Evolutionary conservation across 1,140 invertebrate genomes (phyloP).

Genomic region (Pinna nobilis): DNA sequence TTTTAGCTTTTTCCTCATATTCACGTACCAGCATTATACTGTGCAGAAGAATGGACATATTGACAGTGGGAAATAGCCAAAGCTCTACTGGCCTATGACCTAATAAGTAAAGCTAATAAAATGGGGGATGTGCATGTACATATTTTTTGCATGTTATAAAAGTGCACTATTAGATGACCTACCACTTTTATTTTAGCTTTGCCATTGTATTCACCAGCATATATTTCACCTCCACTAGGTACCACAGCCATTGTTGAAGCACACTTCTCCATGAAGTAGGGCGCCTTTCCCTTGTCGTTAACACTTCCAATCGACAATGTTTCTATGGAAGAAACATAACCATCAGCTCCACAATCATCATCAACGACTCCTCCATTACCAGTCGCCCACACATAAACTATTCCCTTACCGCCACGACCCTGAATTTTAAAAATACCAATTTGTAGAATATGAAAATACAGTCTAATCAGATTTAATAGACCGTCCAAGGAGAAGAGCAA

Average conservation of each 20-base stretch:
- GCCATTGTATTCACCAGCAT: slow-evolving; percentile 23
- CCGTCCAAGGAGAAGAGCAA: too few species aligned
- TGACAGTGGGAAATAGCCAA: too few species aligned
- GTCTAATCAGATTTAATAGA: too few species aligned
- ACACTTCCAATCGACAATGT: slow-evolving; percentile 74
- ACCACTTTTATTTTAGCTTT: slow-evolving; percentile 67
- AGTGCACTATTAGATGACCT: slow-evolving; percentile 30
- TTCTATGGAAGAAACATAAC: slow-evolving; percentile 74
- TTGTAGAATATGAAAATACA: background rate
- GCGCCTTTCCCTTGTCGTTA: slow-evolving; percentile 63
- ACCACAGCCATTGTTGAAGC: slow-evolving; percentile 74
- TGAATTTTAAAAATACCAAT: slow-evolving; percentile 46
- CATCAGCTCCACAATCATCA: slow-evolving; percentile 76
- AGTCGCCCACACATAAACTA: slow-evolving; percentile 76
- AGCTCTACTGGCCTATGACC: too few species aligned
- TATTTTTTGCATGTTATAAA: too few species aligned
- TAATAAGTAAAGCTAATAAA: too few species aligned
- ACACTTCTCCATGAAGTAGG: slow-evolving; percentile 75
- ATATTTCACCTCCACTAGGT: slow-evolving; percentile 69
- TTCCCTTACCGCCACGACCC: slow-evolving; percentile 74
- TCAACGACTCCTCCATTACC: slow-evolving; percentile 75
- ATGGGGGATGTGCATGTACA: too few species aligned
- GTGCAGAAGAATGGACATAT: too few species aligned
- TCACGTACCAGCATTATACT: too few species aligned
- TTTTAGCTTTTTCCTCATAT: slow-evolving; percentile 43